Percentiles rank a stretch among this genome's conserved stretches.
Evolutionary conservation across 1,140 invertebrate species (phyloP).

Genomic region (Calliphora vicina): DNA sequence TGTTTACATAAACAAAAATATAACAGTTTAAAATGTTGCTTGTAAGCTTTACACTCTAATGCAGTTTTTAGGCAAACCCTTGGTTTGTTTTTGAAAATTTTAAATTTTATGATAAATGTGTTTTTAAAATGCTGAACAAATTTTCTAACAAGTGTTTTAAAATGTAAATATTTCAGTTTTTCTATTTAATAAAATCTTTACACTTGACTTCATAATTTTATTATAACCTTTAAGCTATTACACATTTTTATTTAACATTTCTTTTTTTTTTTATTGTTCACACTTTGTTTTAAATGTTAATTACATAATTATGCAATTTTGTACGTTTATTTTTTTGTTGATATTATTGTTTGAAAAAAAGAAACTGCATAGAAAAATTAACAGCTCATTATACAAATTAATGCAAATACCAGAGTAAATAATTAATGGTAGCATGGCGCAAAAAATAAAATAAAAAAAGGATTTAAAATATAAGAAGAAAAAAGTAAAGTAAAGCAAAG

Average conservation of each 20-base stretch:
- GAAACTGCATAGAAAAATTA: conserved; percentile 45
- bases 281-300: conserved; percentile 57
- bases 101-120: conserved; percentile 22
- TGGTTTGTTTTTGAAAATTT: neutral
- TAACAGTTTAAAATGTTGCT: neutral
- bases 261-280: neutral
- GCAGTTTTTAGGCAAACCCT: conserved; percentile 3
- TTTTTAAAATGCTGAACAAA: conserved; percentile 1
- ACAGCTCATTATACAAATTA: conserved; percentile 58
- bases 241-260: neutral
- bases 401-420: conserved; percentile 37
- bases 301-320: conserved; percentile 62
- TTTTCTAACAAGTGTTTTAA: conserved; percentile 22
- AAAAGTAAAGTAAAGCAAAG: conserved; percentile 26
- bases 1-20: neutral
- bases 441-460: neutral
- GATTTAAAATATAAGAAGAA: neutral
- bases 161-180: conserved; percentile 11
- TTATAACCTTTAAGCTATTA: conserved; percentile 9
- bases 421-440: conserved; percentile 21
- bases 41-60: neutral
- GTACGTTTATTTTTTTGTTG: conserved; percentile 37
- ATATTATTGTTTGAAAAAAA: neutral
- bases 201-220: conserved; percentile 11
- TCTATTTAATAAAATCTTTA: neutral